Conservation (phyloP, 2,113 vertebrate species). For the Scolopax mira region DNA sequence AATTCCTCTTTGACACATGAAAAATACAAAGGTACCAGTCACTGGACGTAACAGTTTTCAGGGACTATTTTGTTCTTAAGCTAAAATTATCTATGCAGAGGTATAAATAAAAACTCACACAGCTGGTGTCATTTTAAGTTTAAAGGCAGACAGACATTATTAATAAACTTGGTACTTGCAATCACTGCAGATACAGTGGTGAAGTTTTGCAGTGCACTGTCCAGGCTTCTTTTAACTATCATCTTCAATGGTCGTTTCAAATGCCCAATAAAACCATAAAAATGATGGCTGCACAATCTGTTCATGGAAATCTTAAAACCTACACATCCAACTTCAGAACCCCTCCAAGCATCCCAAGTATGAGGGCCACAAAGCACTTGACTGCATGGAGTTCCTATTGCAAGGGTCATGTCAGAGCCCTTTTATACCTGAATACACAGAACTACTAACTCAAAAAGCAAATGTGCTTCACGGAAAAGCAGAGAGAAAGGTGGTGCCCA, state of each 20-base stretch:
- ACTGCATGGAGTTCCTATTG: not conserved
- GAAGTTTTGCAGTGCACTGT: not conserved
- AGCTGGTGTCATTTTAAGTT: not conserved
- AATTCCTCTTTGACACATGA: not conserved
- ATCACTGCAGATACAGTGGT: too few relatives aligned
- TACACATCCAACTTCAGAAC: not conserved
- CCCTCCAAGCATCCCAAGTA: accelerated
- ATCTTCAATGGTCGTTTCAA: not conserved
- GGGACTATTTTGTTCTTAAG: not conserved
- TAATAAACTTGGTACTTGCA: not conserved
- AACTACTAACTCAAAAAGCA: not conserved
- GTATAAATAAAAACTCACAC: not conserved
- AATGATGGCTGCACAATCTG: accelerated
- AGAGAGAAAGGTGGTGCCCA: not conserved
- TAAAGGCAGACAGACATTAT: not conserved
- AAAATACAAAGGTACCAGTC: not conserved
- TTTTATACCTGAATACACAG: not conserved
- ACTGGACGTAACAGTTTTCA: not conserved
- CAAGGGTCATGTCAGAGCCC: not conserved
- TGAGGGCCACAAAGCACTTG: accelerated
- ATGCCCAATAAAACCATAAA: not conserved
- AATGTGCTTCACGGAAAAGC: accelerated
- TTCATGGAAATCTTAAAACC: not conserved
- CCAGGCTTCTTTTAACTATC: not conserved
- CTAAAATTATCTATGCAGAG: not conserved